Percentiles rank a stretch among this genome's conserved stretches.
Evolutionary conservation across 2,797 vertebrate species (phyloP).

Genomic region (Myiotriccus ornatus): DNA sequence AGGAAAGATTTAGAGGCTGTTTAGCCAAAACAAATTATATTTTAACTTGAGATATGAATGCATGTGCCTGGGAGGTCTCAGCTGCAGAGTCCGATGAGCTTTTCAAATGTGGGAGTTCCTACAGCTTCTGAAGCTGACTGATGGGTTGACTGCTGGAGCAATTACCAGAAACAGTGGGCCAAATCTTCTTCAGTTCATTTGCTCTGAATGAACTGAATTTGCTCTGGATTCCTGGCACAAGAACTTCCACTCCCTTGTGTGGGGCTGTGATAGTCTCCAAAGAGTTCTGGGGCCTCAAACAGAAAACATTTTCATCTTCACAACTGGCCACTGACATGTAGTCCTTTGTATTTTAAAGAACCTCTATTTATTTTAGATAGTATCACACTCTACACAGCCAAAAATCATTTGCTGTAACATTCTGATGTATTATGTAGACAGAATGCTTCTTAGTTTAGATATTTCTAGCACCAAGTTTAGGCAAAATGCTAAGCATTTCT

Average conservation of each 20-base stretch:
- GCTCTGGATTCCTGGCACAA: neutral
- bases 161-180: neutral
- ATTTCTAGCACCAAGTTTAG: neutral
- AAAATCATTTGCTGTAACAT: neutral
- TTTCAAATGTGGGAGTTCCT: neutral
- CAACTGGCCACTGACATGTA: accelerated
- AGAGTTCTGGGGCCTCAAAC: neutral
- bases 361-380: neutral
- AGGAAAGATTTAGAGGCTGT: constrained; percentile 24
- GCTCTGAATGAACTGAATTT: neutral
- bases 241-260: accelerated
- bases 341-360: neutral
- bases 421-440: neutral
- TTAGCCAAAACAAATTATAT: constrained; percentile 41
- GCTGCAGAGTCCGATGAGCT: neutral
- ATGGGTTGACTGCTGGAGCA: neutral
- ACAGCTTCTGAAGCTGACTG: neutral
- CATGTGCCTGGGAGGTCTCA: constrained; percentile 17
- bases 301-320: neutral
- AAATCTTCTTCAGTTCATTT: neutral
- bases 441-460: neutral
- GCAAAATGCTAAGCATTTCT: neutral
- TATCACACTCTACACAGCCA: neutral
- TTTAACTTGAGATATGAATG: constrained; percentile 5
- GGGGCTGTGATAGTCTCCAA: neutral